Evolutionary conservation across 2,888 invertebrate genomes (phyloP), one percentile per base, ranked within the genome.

Genomic region (Cryptus viduatorius): DNA sequence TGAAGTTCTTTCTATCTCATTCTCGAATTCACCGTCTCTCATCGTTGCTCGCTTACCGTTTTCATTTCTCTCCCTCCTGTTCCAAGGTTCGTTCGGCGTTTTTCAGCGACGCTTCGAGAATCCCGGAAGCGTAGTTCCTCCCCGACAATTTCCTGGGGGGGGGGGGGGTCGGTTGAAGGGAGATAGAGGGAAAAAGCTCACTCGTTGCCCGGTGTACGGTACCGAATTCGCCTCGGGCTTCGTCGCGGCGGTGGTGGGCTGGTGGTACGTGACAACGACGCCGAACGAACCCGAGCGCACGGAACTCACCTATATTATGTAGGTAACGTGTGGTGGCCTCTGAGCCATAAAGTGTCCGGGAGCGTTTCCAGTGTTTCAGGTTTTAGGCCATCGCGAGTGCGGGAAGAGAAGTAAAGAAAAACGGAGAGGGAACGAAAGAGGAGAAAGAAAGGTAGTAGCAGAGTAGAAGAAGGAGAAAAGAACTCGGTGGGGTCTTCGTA

Each of bases 281-380:
- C 83, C 61, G 76, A 77, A 29, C 59, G 59, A 61, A 29, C 59
- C 59, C 29, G 31, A 48, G 76, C 67, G n/a, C 46, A 19, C 50
- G 65, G 65, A 73, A 82, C 56, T 79, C 83, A 87, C 80, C 81
- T 81, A 86, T 79, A 82, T 85, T 85, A 86, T 79, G 85, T 86
- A 76, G 79, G 77, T 85, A 83, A 83, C 83, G 87, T 83, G 86
- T 79, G 77, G 83, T 82, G 65, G 83, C 84, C 85, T 81, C 86
- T 73, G 85, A 87, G 86, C 87, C 88, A 85, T 86, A 88, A 89
- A 89, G 87, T 88, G 89, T 89, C 88, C 85, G 85, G 79, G 86
- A 87, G 89, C 86, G 83, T 88, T 86, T 79, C 75, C 86, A 88
- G 86, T 89, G 89, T 89, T 90, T 88, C 89, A 89, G 89, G 88